Base-by-base conservation (phyloP, 2,113 vertebrate species). In the Macaca fascicularis region DNA sequence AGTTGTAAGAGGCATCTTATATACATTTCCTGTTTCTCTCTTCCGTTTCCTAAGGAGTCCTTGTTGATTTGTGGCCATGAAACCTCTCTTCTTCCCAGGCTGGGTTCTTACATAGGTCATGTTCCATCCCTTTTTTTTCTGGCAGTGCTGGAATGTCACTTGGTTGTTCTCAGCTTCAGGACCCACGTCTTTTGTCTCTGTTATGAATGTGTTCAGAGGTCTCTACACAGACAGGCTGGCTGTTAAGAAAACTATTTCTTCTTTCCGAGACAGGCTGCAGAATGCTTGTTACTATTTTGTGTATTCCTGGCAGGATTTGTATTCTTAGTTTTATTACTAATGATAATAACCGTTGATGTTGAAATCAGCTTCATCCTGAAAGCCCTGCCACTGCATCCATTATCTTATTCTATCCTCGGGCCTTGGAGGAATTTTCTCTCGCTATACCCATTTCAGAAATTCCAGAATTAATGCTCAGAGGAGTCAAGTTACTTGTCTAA, bases 71-170 rank as follows among this genome's bases (percentile, higher is more conserved):
- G 14, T n/a, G 17, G 22, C 43, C 48, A 1, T 5, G 8, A 74
- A 88, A 23, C 30, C 43, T 75, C 40, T 45, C 17, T 50, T 38
- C 79, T 30, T 40, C 4, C 43, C 14, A 17, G 3, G 22, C n/a
- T 45, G 23, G 16, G 17, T 72, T 91, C 32, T 30, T 89, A 38
- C 27, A 32, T 6, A 0, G 5, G 4, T 0, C 5, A 30, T 6
- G 1, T 17, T 25, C 27, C 3, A 0, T 2, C 1, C 22, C 0
- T 79, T 79, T 14, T 1, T 72, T 55, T 43, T 57, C 61, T 64
- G 17, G 5, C 20, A n/a, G 48, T 20, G 20, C 2, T n/a, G 50
- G 57, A 40, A 10, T 35, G 38, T 40, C 19, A 1, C 20, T 40
- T 40, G 23, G 10, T 23, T 23, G 40, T 40, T 55, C 38, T 61